Evolutionary conservation across 2,888 invertebrate genomes (phyloP).

Genomic region (Habroteleia sp.): DNA sequence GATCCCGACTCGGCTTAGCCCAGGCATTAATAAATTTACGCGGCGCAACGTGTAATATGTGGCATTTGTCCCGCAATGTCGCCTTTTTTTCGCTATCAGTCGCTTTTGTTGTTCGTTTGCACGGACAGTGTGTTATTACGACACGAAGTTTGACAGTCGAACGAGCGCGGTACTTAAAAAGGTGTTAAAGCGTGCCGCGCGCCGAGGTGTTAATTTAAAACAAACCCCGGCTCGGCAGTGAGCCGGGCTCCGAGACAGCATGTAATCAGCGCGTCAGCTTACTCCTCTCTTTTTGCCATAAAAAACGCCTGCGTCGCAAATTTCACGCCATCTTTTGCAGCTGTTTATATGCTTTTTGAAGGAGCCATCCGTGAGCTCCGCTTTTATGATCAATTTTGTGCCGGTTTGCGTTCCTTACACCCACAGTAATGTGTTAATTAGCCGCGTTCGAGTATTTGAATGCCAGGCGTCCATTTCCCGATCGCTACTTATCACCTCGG

Average conservation of each 20-base stretch:
- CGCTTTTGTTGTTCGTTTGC: slow-evolving; percentile 2
- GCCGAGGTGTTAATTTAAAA: slow-evolving; percentile 78
- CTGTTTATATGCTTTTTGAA: slow-evolving; percentile 51
- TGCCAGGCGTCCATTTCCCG: no score
- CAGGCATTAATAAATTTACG: slow-evolving; percentile 47
- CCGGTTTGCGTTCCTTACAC: slow-evolving; percentile 25
- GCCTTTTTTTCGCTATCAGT: slow-evolving; percentile 1
- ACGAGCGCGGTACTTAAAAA: slow-evolving; percentile 70
- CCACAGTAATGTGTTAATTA: slow-evolving; percentile 56
- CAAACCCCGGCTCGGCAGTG: slow-evolving; percentile 73
- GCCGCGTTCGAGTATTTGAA: no score
- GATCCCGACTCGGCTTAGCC: slow-evolving; percentile 7
- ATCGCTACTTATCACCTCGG: no score
- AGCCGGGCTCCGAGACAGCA: slow-evolving; percentile 68
- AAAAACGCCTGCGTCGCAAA: slow-evolving; percentile 49
- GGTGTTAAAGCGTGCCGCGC: slow-evolving; percentile 78
- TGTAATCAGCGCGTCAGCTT: slow-evolving; percentile 75
- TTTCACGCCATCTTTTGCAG: slow-evolving; percentile 57
- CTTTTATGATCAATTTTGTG: slow-evolving; percentile 59
- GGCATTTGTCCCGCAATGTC: slow-evolving; percentile 48
- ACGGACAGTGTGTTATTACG: slow-evolving; percentile 47
- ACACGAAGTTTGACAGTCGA: slow-evolving; percentile 54
- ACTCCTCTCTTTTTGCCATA: slow-evolving; percentile 47
- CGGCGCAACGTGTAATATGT: slow-evolving; percentile 56
- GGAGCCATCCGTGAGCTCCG: slow-evolving; percentile 30